Conservation (phyloP, 53 echinoderm and acorn worm species). For the Antedon mediterranea region DNA sequence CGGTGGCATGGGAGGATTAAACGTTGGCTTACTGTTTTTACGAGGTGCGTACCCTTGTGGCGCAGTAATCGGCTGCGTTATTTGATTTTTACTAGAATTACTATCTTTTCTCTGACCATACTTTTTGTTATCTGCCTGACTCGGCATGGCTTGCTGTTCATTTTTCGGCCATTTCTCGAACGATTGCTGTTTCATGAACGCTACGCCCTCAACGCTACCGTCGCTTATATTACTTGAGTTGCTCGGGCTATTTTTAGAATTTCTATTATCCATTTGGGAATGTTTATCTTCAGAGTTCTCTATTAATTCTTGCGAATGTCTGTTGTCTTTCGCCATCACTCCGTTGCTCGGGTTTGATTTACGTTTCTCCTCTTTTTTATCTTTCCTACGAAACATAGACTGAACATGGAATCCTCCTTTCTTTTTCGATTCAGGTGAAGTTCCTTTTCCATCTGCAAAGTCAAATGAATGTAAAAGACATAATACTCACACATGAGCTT, state of each 20-base stretch:
- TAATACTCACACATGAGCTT: too few species aligned
- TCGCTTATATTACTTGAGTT: background rate
- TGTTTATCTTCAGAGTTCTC: background rate
- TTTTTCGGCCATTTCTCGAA: background rate
- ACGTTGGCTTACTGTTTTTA: constrained; percentile 41
- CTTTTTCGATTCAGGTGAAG: background rate
- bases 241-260: background rate
- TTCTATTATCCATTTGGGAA: background rate
- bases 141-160: background rate
- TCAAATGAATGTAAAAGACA: too few species aligned
- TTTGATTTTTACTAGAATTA: constrained; percentile 3
- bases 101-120: constrained; percentile 10
- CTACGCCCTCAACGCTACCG: background rate
- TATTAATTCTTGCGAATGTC: background rate
- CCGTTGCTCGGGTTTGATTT: background rate
- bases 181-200: background rate
- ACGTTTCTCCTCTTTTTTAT: background rate
- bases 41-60: constrained; percentile 6
- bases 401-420: background rate
- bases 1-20: constrained; percentile 85
- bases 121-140: constrained; percentile 13
- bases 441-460: background rate
- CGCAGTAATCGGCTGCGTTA: background rate
- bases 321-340: background rate
- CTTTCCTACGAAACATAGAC: background rate